Percentiles rank a stretch among this genome's conserved stretches.
Conservation (phyloP, 2,113 vertebrate species). For the Erythrocebus patas region DNA sequence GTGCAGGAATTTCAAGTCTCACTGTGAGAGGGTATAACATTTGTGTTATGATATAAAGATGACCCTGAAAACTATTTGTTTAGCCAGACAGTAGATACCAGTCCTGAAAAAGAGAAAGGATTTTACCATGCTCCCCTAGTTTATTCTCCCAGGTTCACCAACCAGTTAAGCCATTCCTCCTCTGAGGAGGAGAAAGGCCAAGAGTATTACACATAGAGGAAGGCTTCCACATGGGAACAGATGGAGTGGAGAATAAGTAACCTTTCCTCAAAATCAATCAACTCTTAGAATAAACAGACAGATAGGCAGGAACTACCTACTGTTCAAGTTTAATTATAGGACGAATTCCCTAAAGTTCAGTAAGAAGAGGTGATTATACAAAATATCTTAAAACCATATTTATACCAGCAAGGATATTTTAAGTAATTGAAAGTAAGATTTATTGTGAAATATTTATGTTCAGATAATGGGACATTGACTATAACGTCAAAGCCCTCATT, state of each 20-base stretch:
- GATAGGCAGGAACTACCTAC: neutral
- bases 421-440: neutral
- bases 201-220: neutral
- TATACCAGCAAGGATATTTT: neutral
- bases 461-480: neutral
- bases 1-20: neutral
- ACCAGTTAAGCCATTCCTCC: neutral
- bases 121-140: neutral
- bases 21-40: neutral
- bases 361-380: neutral
- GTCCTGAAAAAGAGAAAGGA: neutral
- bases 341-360: conserved; percentile 13
- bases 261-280: neutral
- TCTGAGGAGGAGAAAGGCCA: neutral
- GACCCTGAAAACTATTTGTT: neutral
- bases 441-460: neutral
- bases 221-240: neutral
- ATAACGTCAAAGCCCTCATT: neutral
- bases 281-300: neutral
- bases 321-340: neutral
- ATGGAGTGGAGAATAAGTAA: neutral
- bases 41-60: neutral
- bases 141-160: neutral
- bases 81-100: neutral
- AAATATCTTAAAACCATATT: neutral